A percentile compares a stretch with the other conserved stretches of the same genome.
Evolutionary conservation across 2,113 vertebrate genomes (phyloP).

Genomic region (Thamnophis sirtalis): DNA sequence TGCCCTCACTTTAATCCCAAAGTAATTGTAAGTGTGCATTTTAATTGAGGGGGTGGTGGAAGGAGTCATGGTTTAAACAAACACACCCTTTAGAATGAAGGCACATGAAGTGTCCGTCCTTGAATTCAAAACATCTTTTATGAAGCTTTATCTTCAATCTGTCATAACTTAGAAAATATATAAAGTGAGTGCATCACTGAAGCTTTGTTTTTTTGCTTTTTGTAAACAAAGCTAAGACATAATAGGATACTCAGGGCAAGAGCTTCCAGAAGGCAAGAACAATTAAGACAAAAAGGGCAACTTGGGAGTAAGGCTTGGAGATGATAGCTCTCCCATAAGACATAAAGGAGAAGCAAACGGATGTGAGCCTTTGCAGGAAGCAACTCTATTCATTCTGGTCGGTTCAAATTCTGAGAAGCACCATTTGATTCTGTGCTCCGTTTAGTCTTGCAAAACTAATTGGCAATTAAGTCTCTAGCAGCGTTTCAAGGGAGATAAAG

Average conservation of each 20-base stretch:
- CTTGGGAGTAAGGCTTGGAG: no score
- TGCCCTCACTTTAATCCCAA: not conserved
- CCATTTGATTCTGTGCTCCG: no score
- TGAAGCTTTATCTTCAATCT: slow-evolving; percentile 9
- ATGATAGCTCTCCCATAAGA: no score
- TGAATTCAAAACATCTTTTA: not conserved
- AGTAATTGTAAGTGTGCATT: not conserved
- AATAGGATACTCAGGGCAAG: not conserved
- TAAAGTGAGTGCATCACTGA: not conserved
- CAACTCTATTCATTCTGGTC: no score
- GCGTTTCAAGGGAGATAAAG: no score
- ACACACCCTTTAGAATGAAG: not conserved
- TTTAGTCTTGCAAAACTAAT: no score
- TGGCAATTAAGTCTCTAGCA: no score
- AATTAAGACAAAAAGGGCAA: no score
- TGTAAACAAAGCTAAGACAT: not conserved
- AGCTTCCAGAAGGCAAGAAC: no score
- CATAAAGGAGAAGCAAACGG: no score
- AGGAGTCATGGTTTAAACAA: not conserved
- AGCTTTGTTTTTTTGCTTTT: not conserved
- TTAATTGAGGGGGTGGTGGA: not conserved
- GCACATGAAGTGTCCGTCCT: not conserved
- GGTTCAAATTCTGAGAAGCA: no score
- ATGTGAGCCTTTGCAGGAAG: no score
- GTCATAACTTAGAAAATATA: not conserved